Conservation (phyloP, 64 coral and sea anemone genomes). For the Pocillopora damicornis region DNA sequence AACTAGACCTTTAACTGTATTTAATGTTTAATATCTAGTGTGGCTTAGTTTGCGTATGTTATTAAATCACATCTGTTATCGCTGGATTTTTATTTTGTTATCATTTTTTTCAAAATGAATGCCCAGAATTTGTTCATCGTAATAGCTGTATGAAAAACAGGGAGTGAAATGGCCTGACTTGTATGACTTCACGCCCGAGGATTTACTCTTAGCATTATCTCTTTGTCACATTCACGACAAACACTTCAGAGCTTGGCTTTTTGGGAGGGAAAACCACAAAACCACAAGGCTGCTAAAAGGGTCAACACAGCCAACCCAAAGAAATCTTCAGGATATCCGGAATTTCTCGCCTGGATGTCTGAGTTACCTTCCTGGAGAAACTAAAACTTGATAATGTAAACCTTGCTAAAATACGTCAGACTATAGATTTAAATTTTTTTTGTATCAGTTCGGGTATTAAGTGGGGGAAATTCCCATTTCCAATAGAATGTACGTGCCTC, state of each 20-base stretch:
- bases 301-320: background rate
- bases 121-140: background rate
- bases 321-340: conserved; percentile 30
- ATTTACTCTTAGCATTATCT: background rate
- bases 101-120: background rate
- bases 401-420: background rate
- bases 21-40: no score
- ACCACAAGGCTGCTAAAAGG: conserved; percentile 22
- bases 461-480: background rate
- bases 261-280: conserved; percentile 25
- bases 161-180: background rate
- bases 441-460: background rate
- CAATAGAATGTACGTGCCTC: background rate
- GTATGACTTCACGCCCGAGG: background rate
- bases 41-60: no score
- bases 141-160: background rate
- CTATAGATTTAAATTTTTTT: background rate
- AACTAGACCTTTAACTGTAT: no score
- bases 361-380: background rate
- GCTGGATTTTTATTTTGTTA: background rate
- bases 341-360: conserved; percentile 33
- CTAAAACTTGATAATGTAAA: background rate
- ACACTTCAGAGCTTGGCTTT: background rate
- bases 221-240: background rate
- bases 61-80: no score